Evolutionary conservation across 2,797 vertebrate genomes (phyloP), one percentile per base, ranked within the genome.

Genomic region (Pampus argenteus): DNA sequence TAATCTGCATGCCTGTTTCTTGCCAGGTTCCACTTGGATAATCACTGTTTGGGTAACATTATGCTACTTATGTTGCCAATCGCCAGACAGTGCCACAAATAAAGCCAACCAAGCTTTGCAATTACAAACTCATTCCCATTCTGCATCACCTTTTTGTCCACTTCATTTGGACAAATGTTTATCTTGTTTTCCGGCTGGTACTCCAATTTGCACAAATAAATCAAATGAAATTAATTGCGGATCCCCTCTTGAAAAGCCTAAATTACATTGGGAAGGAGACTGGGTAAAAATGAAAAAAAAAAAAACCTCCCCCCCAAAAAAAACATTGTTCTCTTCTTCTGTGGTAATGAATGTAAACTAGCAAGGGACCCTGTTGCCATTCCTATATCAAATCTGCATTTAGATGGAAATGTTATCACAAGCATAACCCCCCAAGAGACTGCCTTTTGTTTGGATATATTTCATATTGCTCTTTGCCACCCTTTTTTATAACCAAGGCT

Each of bases 391-490:
- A 93, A 95, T 95, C 94, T 94, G 92, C 92, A 94, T 95, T 94
- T 95, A 94, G 90, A 95, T 94, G 71, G 90, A 91, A 94, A 88
- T 90, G 85, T 90, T 92, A 91, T 88, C 86, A 91, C 85, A 89
- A 74, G 81, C 85, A 83, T 81, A 88, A 76, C 81, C 85, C 86
- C 74, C 62, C 77, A 22, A 15, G 81, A 90, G 87, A 81, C 79
- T 51, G 29, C 42, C 49, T 76, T 91, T 93, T 92, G 90, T 93
- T 89, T 92, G 76, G 54, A 85, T 89, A 83, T 82, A 74, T 71
- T 87, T 79, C 74, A 80, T 78, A 75, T 78, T 86, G 79, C 61
- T 47, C 47, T 75, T 47, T 79, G 66, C 79, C 74, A 50, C 29
- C 58, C 38, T 45, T 44, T 69, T 67, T 67, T 76, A 63, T 48